A percentile compares a stretch with the other conserved stretches of the same genome.
Conservation (phyloP, 2,888 invertebrate genomes). For the Andrena dorsata region DNA sequence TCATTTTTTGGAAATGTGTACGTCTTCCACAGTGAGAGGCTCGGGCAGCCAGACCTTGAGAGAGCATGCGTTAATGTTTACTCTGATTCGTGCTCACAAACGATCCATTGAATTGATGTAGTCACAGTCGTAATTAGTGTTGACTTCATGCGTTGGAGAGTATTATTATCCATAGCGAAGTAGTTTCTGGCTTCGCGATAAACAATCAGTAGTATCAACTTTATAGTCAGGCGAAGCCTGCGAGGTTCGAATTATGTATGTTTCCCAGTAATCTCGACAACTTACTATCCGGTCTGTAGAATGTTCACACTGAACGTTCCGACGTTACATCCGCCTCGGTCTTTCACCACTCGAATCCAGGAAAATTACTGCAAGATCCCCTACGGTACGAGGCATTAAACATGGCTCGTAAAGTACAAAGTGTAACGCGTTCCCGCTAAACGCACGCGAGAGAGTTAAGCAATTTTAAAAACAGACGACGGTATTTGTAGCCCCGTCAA, state of each 20-base stretch:
- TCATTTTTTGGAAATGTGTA: slow-evolving; percentile 16
- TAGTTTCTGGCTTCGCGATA: neutral
- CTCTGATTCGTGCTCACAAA: slow-evolving; percentile 50
- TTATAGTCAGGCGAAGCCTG: neutral
- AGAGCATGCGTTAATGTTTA: slow-evolving; percentile 58
- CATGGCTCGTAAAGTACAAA: neutral
- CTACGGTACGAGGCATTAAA: neutral
- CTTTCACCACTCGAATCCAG: no score
- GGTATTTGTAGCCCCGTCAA: slow-evolving; percentile 57
- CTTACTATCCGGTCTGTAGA: no score
- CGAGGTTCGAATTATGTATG: neutral
- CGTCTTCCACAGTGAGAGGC: neutral
- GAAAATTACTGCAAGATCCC: no score
- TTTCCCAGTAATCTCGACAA: neutral
- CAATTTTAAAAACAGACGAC: slow-evolving; percentile 45
- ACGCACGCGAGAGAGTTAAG: neutral
- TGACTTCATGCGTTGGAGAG: slow-evolving; percentile 44
- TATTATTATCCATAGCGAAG: neutral
- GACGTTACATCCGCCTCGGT: no score
- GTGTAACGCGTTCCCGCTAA: neutral
- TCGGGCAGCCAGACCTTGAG: slow-evolving; percentile 44
- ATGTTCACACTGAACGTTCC: no score
- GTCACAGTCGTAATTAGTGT: slow-evolving; percentile 49
- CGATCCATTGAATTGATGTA: slow-evolving; percentile 35
- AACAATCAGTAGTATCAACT: no score